A percentile compares a stretch with the other conserved stretches of the same genome.
Evolutionary conservation across 2,797 vertebrate species (phyloP).

Genomic region (Lateolabrax maculatus): DNA sequence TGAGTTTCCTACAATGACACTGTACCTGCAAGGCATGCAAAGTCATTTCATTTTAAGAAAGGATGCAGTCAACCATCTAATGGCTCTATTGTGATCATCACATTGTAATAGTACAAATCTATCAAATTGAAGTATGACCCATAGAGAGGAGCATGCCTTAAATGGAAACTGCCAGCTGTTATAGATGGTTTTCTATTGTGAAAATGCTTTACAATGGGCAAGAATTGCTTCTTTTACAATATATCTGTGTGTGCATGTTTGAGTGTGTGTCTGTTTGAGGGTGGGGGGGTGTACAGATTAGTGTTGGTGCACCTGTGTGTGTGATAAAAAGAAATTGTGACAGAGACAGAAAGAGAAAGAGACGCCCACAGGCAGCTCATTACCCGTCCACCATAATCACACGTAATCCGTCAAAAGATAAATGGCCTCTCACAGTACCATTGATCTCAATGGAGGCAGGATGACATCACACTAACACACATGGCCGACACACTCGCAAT

Average conservation of each 20-base stretch:
- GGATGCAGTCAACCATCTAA: slow-evolving; percentile 53
- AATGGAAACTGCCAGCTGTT: slow-evolving; percentile 55
- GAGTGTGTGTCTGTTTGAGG: background rate
- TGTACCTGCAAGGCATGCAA: slow-evolving; percentile 40
- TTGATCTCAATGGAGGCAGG: slow-evolving; percentile 54
- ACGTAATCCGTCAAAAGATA: slow-evolving; percentile 54
- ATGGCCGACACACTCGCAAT: background rate
- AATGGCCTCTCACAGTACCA: slow-evolving; percentile 47
- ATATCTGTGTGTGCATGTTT: slow-evolving; percentile 7
- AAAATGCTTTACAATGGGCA: slow-evolving; percentile 29
- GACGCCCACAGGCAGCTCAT: slow-evolving; percentile 63
- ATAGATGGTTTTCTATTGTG: slow-evolving; percentile 43
- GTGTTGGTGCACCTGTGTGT: slow-evolving; percentile 9
- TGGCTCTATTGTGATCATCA: slow-evolving; percentile 51
- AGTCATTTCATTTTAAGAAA: slow-evolving; percentile 58
- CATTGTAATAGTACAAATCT: slow-evolving; percentile 58
- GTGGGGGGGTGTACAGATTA: slow-evolving; percentile 11
- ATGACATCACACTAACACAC: slow-evolving; percentile 29
- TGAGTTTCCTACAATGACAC: slow-evolving; percentile 7
- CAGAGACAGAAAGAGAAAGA: slow-evolving; percentile 50
- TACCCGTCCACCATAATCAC: slow-evolving; percentile 58
- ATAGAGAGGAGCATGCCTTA: slow-evolving; percentile 26
- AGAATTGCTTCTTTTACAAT: slow-evolving; percentile 32
- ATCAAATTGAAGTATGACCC: slow-evolving; percentile 58
- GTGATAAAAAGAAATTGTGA: slow-evolving; percentile 44